Base-by-base conservation (phyloP, 1,140 invertebrate genomes). In the Lutraria rhynchaena region DNA sequence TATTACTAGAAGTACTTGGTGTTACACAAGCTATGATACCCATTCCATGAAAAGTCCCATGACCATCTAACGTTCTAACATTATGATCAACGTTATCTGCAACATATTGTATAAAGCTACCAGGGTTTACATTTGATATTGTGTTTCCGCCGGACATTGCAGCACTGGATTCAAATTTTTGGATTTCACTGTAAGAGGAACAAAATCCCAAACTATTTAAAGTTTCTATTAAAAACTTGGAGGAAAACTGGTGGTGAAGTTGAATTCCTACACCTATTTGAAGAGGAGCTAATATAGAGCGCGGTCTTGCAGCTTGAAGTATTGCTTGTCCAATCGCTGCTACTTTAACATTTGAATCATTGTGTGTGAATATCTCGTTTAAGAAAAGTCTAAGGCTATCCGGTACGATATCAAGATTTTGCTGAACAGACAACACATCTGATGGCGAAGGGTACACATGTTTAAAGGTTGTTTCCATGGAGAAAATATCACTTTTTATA, bases 291-390 rank as follows among this genome's bases (percentile, higher is more conserved):
- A 87, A 51, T 7, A 85, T 2, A 15, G 27, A 27, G 55, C 53
- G 63, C 37, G 85, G 86, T 60, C 67, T 37, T 15, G 53, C 17
- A n/a, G 81, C 71, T 71, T 87, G 83, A 11, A 87, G 78, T 55
- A 87, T 83, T 44, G 83, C 70, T 44, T 89, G 87, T 3, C 75
- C 85, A 41, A 87, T 60, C 11, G 83, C 75, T n/a, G 58, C 61
- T 31, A 70, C 46, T 57, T 74, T 82, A n/a, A n/a, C n/a, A n/a
- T n/a, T n/a, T n/a, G n/a, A n/a, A n/a, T n/a, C n/a, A n/a, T n/a
- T n/a, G n/a, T n/a, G n/a, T n/a, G n/a, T n/a, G n/a, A n/a, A n/a
- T n/a, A n/a, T n/a, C n/a, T n/a, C n/a, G n/a, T n/a, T n/a, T n/a
- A n/a, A n/a, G n/a, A n/a, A n/a, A n/a, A n/a, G n/a, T n/a, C n/a